phyloP scores from a whole-genome alignment of 53 echinoderm and acorn worm species.

The Holothuria scabra region DNA sequence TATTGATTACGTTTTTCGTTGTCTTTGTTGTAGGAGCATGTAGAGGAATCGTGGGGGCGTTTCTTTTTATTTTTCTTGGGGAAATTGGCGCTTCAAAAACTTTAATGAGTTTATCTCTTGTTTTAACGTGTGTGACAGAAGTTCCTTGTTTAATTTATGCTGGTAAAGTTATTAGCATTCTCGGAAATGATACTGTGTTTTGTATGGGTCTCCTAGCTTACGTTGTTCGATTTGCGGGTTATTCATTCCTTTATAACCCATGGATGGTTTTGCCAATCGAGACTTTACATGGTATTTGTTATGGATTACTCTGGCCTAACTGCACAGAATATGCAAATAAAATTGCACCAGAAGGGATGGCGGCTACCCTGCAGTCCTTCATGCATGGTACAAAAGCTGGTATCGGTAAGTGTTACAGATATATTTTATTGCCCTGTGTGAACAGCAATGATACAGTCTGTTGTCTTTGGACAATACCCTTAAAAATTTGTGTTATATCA shows the following conservation, averaged over 20 bases:
- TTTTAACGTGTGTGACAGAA: slow-evolving; percentile 43
- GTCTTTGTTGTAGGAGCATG: slow-evolving; percentile 10
- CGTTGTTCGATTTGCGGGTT: slow-evolving; percentile 32
- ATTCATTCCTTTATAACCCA: slow-evolving; percentile 42
- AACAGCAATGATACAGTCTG: too few relatives aligned
- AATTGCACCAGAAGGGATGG: slow-evolving; percentile 59
- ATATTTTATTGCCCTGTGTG: too few relatives aligned
- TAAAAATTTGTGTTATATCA: too few relatives aligned
- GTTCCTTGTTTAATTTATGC: slow-evolving; percentile 38
- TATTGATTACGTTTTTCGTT: slow-evolving; percentile 11
- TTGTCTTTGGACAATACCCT: too few relatives aligned
- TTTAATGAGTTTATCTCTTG: slow-evolving; percentile 51
- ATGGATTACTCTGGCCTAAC: slow-evolving; percentile 46
- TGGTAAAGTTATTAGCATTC: slow-evolving; percentile 2
- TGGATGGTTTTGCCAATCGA: slow-evolving; percentile 56
- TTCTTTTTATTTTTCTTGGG: slow-evolving; percentile 49
- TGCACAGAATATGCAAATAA: slow-evolving; percentile 54
- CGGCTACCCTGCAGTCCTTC: slow-evolving; percentile 53
- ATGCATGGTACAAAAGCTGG: slow-evolving; percentile 50
- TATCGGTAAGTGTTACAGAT: slow-evolving; percentile 35
- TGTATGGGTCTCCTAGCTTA: slow-evolving; percentile 45
- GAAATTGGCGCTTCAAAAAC: slow-evolving; percentile 54
- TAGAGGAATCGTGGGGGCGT: slow-evolving; percentile 28
- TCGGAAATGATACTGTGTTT: slow-evolving; percentile 50
- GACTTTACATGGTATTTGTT: slow-evolving; percentile 53